Conservation (phyloP, 2,113 vertebrate genomes). For the Boleophthalmus pectinirostris region DNA sequence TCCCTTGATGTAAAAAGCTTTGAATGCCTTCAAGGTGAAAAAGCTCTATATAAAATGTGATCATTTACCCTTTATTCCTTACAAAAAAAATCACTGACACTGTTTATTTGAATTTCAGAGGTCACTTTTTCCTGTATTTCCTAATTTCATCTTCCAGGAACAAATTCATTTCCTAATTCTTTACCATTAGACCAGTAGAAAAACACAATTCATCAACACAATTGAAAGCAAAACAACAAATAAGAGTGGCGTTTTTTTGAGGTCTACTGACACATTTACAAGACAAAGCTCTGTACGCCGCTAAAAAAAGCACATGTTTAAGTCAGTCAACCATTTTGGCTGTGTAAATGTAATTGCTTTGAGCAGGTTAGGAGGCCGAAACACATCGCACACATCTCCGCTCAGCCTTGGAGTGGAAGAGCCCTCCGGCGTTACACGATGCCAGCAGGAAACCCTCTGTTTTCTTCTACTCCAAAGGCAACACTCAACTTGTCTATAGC, state of each 20-base stretch:
- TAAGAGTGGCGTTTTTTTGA: neutral
- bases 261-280: neutral
- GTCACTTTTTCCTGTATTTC: neutral
- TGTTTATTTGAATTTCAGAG: neutral
- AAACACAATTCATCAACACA: neutral
- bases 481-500: constrained; percentile 16
- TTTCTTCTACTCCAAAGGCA: constrained; percentile 39
- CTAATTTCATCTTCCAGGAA: neutral
- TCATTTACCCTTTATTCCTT: neutral
- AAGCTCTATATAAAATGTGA: too few species aligned
- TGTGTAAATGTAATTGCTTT: constrained; percentile 25
- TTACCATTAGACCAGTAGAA: neutral
- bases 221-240: neutral
- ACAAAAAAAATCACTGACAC: neutral
- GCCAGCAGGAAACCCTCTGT: constrained; percentile 41
- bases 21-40: too few species aligned
- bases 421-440: constrained; percentile 42
- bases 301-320: constrained; percentile 1
- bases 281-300: neutral
- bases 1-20: too few species aligned
- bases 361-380: constrained; percentile 36
- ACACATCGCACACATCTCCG: constrained; percentile 26
- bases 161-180: neutral
- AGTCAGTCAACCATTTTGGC: constrained; percentile 9
- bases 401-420: constrained; percentile 47